phyloP scores from a whole-genome alignment of 2,888 invertebrate genomes.

The Heliconius ismenius region DNA sequence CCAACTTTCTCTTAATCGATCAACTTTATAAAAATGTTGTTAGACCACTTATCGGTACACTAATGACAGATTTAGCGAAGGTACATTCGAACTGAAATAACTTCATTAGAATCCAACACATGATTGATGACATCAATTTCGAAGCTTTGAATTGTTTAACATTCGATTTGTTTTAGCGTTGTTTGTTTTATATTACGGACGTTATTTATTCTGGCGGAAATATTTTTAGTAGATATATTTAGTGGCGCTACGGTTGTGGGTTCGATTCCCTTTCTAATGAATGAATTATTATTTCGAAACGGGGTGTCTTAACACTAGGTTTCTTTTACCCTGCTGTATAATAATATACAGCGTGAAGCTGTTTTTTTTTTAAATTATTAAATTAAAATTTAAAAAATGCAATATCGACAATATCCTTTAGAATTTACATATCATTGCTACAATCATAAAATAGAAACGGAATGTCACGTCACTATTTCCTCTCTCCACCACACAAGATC shows the following conservation, averaged over 20 bases:
- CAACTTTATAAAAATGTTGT: constrained; percentile 16
- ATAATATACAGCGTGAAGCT: too few relatives aligned
- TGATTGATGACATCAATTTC: constrained; percentile 23
- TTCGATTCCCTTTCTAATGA: too few relatives aligned
- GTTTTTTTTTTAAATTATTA: background rate
- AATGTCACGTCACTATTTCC: background rate
- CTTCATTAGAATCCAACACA: constrained; percentile 22
- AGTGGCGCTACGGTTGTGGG: too few relatives aligned
- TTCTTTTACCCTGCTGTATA: too few relatives aligned
- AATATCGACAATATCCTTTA: background rate
- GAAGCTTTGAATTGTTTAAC: background rate
- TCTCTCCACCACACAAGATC: constrained; percentile 1
- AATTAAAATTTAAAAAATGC: background rate
- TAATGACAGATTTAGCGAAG: constrained; percentile 25
- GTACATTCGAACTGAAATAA: constrained; percentile 13
- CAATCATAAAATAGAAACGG: background rate
- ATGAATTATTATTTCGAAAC: too few relatives aligned
- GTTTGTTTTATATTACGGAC: constrained; percentile 10
- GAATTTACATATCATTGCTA: background rate
- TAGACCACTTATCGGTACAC: background rate
- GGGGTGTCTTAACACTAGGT: too few relatives aligned
- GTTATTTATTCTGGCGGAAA: constrained; percentile 38
- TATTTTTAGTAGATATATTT: background rate
- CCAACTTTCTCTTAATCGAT: constrained; percentile 14
- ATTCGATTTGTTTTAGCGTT: constrained; percentile 17